phyloP scores from a whole-genome alignment of 2,888 invertebrate species.

The Eilema caniola region DNA sequence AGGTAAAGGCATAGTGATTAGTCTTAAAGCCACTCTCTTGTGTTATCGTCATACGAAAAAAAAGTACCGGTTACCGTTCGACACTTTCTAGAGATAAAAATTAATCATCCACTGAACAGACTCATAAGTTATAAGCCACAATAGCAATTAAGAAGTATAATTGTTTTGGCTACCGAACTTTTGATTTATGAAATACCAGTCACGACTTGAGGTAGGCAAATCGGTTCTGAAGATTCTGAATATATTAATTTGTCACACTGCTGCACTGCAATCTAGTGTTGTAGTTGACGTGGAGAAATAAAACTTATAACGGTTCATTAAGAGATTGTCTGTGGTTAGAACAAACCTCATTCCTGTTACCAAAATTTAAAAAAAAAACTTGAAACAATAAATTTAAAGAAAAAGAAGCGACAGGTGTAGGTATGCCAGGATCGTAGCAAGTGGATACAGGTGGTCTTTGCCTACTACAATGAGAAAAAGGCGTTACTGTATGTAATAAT shows the following conservation, averaged over 20 bases:
- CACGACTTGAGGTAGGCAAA: not conserved
- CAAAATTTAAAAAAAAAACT: too few species aligned
- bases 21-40: slow-evolving; percentile 54
- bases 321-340: slow-evolving; percentile 26
- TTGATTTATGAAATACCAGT: not conserved
- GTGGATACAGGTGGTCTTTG: not conserved
- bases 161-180: slow-evolving; percentile 29
- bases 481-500: too few species aligned
- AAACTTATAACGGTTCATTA: not conserved
- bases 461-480: not conserved
- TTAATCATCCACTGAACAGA: slow-evolving; percentile 43
- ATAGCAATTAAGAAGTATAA: slow-evolving; percentile 34
- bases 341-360: not conserved
- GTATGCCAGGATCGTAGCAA: not conserved
- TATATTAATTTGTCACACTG: not conserved
- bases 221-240: not conserved
- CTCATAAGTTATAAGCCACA: slow-evolving; percentile 22
- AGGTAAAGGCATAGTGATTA: slow-evolving; percentile 68
- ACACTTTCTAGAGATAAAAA: slow-evolving; percentile 54
- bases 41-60: slow-evolving; percentile 50
- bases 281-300: not conserved
- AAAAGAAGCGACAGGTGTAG: not conserved
- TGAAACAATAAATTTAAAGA: not conserved
- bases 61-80: slow-evolving; percentile 41
- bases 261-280: not conserved